Conservation (phyloP, 2,888 invertebrate genomes). For the Pterostichus madidus region DNA sequence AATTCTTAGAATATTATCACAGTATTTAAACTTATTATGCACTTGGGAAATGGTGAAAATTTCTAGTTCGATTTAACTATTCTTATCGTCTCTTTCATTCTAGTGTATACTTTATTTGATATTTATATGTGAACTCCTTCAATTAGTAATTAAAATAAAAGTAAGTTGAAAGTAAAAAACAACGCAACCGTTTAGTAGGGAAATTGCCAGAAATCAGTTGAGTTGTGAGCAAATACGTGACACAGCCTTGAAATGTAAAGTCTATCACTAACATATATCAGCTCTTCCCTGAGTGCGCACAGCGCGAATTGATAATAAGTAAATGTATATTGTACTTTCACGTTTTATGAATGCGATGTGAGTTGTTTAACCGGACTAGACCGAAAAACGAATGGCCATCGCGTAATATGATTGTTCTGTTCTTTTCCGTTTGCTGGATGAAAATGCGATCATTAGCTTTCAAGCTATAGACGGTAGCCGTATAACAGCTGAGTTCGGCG, state of each 20-base stretch:
- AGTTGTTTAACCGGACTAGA: conserved; percentile 56
- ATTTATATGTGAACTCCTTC: too few relatives aligned
- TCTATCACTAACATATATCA: conserved; percentile 53
- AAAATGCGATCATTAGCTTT: conserved; percentile 61
- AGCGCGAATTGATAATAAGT: not conserved
- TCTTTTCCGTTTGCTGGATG: conserved; percentile 62
- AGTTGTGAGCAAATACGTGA: conserved; percentile 53
- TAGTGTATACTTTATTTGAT: too few relatives aligned
- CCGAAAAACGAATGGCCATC: conserved; percentile 65
- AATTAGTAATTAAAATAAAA: too few relatives aligned
- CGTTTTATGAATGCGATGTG: conserved; percentile 16
- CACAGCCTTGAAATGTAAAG: conserved; percentile 58
- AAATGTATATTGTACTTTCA: not conserved
- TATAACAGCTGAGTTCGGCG: conserved; percentile 60
- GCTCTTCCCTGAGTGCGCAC: conserved; percentile 60
- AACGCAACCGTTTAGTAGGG: not conserved
- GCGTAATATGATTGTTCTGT: conserved; percentile 59
- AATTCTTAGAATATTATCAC: not conserved
- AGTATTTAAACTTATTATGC: too few relatives aligned
- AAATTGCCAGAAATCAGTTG: conserved; percentile 10
- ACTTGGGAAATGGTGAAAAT: not conserved
- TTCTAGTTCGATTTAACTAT: too few relatives aligned
- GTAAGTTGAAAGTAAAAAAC: too few relatives aligned
- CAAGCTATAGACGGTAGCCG: conserved; percentile 47
- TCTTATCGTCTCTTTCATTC: too few relatives aligned